phyloP scores from a whole-genome alignment of 2,113 vertebrate species.

The Mus pahari region DNA sequence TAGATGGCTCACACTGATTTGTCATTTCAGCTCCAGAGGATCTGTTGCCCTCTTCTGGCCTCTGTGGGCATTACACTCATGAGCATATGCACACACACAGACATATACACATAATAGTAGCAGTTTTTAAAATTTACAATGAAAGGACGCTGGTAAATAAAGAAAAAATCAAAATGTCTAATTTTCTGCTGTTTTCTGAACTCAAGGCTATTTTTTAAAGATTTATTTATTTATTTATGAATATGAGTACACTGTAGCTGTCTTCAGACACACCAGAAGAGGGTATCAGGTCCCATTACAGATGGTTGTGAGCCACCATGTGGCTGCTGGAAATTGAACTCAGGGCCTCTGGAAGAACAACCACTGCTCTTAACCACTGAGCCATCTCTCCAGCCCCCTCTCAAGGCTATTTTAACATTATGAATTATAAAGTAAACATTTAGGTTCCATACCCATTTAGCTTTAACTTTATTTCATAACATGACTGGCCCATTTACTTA shows the following conservation, averaged over 20 bases:
- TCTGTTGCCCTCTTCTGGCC: background rate
- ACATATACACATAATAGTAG: background rate
- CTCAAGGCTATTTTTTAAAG: background rate
- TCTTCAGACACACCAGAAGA: no score
- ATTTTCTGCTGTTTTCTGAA: constrained; percentile 4
- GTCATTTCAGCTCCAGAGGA: background rate
- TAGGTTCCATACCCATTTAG: background rate
- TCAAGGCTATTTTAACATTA: background rate
- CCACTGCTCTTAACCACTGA: no score
- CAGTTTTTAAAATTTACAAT: background rate
- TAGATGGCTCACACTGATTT: background rate
- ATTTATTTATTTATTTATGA: no score
- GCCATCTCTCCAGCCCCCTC: no score
- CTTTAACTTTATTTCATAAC: background rate
- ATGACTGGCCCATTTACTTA: background rate
- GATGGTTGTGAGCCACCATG: no score
- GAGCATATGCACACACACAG: background rate
- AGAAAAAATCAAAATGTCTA: constrained; percentile 15
- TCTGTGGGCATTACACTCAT: background rate
- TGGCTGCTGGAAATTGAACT: no score
- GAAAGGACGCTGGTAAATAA: background rate
- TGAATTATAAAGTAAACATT: constrained; percentile 9
- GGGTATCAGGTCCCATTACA: no score
- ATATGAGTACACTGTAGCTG: no score
- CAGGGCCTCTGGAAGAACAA: no score